Conservation (phyloP, 2,888 invertebrate species). For the Drosophila subquinaria region DNA sequence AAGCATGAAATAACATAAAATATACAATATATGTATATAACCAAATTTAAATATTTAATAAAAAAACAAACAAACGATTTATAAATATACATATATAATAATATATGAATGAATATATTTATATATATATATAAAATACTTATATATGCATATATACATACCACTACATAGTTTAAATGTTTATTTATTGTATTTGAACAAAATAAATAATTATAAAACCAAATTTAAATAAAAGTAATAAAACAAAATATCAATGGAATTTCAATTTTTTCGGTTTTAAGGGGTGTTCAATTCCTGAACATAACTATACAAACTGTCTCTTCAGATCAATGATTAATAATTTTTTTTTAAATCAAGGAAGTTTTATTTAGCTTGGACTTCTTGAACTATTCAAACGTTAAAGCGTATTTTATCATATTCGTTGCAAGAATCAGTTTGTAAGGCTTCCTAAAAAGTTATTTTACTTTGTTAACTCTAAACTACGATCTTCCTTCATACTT, state of each 20-base stretch:
- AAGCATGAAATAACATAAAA: slow-evolving; percentile 37
- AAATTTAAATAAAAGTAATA: slow-evolving; percentile 72
- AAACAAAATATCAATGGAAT: slow-evolving; percentile 11
- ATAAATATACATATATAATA: slow-evolving; percentile 27
- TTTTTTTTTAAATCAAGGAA: no score
- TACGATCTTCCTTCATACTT: no score
- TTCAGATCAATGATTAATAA: no score
- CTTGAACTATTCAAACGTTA: no score
- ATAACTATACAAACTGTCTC: no score
- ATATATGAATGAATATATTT: slow-evolving; percentile 25
- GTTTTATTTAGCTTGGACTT: no score
- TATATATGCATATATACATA: slow-evolving; percentile 70
- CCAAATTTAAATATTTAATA: slow-evolving; percentile 75
- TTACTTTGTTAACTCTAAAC: no score
- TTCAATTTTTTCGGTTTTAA: neutral
- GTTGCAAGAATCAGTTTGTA: no score
- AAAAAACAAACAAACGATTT: slow-evolving; percentile 19
- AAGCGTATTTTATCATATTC: no score
- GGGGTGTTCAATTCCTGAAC: no score
- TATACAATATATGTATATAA: slow-evolving; percentile 72
- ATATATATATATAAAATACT: slow-evolving; percentile 43
- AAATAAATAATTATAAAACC: slow-evolving; percentile 69
- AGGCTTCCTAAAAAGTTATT: no score
- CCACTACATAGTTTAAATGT: slow-evolving; percentile 82
- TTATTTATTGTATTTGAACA: slow-evolving; percentile 79